Conservation (phyloP, 2,797 vertebrate genomes). For the Sebastes iracundus region DNA sequence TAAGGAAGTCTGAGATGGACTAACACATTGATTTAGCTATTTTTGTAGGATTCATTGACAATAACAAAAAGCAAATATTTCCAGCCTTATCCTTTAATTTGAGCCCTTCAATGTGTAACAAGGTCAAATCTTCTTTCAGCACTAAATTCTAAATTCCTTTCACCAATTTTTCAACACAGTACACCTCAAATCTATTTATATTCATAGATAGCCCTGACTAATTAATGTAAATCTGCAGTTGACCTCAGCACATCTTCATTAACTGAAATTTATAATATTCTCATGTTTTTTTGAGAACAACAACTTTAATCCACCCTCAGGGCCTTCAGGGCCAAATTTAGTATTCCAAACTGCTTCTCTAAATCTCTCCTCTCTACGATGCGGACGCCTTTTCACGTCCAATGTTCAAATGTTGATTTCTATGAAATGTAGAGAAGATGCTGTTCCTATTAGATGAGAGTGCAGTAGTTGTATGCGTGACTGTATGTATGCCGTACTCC, state of each 20-base stretch:
- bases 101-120: background rate
- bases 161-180: background rate
- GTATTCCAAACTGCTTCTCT: background rate
- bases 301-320: background rate
- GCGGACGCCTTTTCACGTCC: background rate
- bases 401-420: background rate
- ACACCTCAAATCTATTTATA: background rate
- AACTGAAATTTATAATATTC: background rate
- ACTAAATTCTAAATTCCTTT: background rate
- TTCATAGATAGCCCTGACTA: background rate
- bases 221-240: background rate
- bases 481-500: background rate
- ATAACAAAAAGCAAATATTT: background rate
- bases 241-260: background rate
- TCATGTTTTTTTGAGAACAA: background rate
- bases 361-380: background rate
- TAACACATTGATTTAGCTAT: background rate
- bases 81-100: background rate
- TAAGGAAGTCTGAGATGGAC: background rate
- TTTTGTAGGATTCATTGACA: background rate
- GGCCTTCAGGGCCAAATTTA: background rate
- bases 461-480: background rate
- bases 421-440: background rate
- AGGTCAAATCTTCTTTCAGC: background rate
- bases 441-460: background rate